Percentiles rank a stretch among this genome's conserved stretches.
Conservation (phyloP, 2,888 invertebrate species). For the Nycteola revayana region DNA sequence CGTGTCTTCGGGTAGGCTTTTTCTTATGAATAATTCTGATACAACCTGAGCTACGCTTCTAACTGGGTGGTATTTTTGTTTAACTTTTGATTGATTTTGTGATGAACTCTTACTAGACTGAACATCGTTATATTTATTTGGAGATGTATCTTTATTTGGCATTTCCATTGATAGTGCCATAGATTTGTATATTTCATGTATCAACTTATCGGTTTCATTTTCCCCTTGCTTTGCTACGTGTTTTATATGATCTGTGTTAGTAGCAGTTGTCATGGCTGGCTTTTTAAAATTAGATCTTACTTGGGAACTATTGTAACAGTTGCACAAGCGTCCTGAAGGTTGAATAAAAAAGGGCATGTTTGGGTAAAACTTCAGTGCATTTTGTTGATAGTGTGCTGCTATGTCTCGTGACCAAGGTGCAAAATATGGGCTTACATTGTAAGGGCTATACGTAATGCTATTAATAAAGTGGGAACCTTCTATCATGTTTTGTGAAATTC, state of each 20-base stretch:
- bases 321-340: slow-evolving; percentile 44
- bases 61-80: slow-evolving; percentile 13
- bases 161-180: slow-evolving; percentile 50
- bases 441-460: slow-evolving; percentile 56
- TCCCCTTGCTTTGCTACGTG: slow-evolving; percentile 1
- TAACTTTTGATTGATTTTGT: background rate
- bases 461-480: slow-evolving; percentile 50
- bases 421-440: slow-evolving; percentile 43
- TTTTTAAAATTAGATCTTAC: slow-evolving; percentile 16
- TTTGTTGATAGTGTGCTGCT: slow-evolving; percentile 34
- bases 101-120: too few species aligned
- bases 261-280: slow-evolving; percentile 42
- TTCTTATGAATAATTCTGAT: slow-evolving; percentile 40
- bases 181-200: slow-evolving; percentile 71
- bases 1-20: slow-evolving; percentile 27
- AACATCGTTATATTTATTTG: slow-evolving; percentile 36
- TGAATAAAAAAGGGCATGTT: slow-evolving; percentile 61
- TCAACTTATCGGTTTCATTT: slow-evolving; percentile 59
- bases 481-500: slow-evolving; percentile 45
- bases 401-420: slow-evolving; percentile 47
- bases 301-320: slow-evolving; percentile 41
- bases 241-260: slow-evolving; percentile 50
- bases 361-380: slow-evolving; percentile 45
- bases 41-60: slow-evolving; percentile 18
- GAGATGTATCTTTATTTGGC: slow-evolving; percentile 44